Percentiles rank a stretch among this genome's conserved stretches.
Evolutionary conservation across 2,888 invertebrate genomes (phyloP).

Genomic region (Dryobotodes eremita): DNA sequence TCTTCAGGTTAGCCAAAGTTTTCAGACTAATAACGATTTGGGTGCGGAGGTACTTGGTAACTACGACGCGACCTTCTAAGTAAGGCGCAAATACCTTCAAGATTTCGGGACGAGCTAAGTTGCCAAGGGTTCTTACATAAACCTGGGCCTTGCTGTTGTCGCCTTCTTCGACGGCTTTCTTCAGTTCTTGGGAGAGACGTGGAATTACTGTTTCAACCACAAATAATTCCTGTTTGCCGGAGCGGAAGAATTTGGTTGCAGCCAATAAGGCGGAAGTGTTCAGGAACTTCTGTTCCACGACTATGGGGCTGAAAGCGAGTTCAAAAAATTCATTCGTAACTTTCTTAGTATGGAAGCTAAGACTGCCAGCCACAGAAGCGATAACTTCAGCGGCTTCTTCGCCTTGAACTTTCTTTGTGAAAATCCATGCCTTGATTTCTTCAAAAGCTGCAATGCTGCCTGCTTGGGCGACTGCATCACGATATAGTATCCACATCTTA

Average conservation of each 20-base stretch:
- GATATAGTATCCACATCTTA: conserved; percentile 91
- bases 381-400: conserved; percentile 92
- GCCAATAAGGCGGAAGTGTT: conserved; percentile 91
- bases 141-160: conserved; percentile 91
- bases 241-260: conserved; percentile 90
- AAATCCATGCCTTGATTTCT: conserved; percentile 91
- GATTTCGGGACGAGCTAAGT: conserved; percentile 91
- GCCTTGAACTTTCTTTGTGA: conserved; percentile 87
- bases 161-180: conserved; percentile 88
- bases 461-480: conserved; percentile 92
- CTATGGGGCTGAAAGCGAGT: conserved; percentile 88
- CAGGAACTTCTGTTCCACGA: conserved; percentile 87
- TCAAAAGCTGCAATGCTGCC: conserved; percentile 93
- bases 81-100: conserved; percentile 92
- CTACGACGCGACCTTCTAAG: conserved; percentile 91
- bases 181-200: conserved; percentile 88
- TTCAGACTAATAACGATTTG: conserved; percentile 91
- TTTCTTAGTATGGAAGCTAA: conserved; percentile 91
- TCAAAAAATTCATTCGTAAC: conserved; percentile 91
- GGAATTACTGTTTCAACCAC: conserved; percentile 91
- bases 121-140: conserved; percentile 92
- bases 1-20: conserved; percentile 86
- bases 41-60: conserved; percentile 91
- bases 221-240: conserved; percentile 90
- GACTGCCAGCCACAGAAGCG: conserved; percentile 86